Percentiles rank a stretch among this genome's conserved stretches.
phyloP scores from a whole-genome alignment of 2,888 invertebrate genomes.

The Pollenia griseotomentosa region DNA sequence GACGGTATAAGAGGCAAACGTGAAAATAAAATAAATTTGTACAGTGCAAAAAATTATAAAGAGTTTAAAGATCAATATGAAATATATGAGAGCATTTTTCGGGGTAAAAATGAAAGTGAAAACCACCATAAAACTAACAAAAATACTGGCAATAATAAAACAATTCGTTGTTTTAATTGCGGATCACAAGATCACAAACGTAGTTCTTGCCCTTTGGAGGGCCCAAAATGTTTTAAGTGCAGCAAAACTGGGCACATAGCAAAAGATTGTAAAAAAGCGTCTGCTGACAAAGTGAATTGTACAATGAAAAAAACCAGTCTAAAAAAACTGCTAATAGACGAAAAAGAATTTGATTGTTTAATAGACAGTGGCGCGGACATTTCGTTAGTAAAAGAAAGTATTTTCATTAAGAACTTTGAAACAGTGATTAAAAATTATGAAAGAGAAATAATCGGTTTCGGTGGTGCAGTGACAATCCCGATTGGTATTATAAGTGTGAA shows the following conservation, averaged over 20 bases:
- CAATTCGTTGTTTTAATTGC: too few species aligned
- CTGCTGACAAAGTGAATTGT: conserved; percentile 25
- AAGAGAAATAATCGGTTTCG: conserved; percentile 41
- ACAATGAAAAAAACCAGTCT: conserved; percentile 41
- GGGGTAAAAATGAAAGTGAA: too few species aligned
- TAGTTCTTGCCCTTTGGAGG: too few species aligned
- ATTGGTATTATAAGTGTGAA: conserved; percentile 31
- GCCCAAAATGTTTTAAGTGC: too few species aligned
- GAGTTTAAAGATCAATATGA: too few species aligned
- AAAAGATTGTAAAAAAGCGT: conserved; percentile 47
- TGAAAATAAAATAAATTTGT: too few species aligned
- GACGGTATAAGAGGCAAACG: too few species aligned
- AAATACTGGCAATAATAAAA: too few species aligned
- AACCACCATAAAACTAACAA: too few species aligned
- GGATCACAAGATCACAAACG: too few species aligned
- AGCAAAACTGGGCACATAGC: conserved; percentile 47
- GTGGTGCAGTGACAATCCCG: conserved; percentile 31
- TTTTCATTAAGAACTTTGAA: conserved; percentile 14
- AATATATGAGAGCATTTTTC: too few species aligned
- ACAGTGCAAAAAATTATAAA: too few species aligned
- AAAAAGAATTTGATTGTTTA: conserved; percentile 39
- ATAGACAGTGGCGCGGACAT: conserved; percentile 55
- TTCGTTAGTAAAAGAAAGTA: conserved; percentile 35
- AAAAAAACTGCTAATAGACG: conserved; percentile 40
- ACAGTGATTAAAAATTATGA: conserved; percentile 18